phyloP scores from a whole-genome alignment of 2,888 invertebrate species.

The Elgonia sp. region DNA sequence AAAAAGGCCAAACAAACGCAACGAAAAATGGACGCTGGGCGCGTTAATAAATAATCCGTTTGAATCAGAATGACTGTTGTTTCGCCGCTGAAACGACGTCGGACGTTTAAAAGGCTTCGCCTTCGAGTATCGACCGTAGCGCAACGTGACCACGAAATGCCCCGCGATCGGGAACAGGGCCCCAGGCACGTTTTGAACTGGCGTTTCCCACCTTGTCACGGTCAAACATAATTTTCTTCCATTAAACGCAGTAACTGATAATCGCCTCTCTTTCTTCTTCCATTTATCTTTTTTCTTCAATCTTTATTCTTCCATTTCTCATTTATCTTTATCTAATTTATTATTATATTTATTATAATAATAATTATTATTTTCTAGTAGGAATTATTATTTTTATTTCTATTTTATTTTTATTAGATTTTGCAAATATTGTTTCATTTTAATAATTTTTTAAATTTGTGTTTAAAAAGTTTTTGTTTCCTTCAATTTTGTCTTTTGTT shows the following conservation, averaged over 20 bases:
- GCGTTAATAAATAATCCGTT: constrained; percentile 66
- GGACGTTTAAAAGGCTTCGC: constrained; percentile 63
- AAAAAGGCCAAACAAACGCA: constrained; percentile 58
- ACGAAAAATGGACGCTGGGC: constrained; percentile 50
- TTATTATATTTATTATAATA: background rate
- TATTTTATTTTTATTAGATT: no score
- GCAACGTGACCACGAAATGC: constrained; percentile 75
- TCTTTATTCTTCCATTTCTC: background rate
- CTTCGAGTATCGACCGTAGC: constrained; percentile 49
- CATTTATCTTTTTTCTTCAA: constrained; percentile 1
- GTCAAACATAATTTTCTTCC: constrained; percentile 81
- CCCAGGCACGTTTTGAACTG: constrained; percentile 72
- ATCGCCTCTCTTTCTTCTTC: constrained; percentile 76
- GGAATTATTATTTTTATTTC: no score
- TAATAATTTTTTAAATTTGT: background rate
- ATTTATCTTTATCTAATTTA: background rate
- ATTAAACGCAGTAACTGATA: constrained; percentile 78
- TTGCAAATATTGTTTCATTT: no score
- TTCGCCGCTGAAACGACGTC: constrained; percentile 25
- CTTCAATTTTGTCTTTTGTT: background rate
- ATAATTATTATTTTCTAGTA: no score
- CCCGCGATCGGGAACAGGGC: constrained; percentile 71
- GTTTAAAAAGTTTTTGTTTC: constrained; percentile 32
- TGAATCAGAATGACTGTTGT: constrained; percentile 63
- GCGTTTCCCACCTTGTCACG: constrained; percentile 78